A percentile compares a stretch with the other conserved stretches of the same genome.
Conservation (phyloP, 2,113 vertebrate genomes). For the Neopipo cinnamomea region DNA sequence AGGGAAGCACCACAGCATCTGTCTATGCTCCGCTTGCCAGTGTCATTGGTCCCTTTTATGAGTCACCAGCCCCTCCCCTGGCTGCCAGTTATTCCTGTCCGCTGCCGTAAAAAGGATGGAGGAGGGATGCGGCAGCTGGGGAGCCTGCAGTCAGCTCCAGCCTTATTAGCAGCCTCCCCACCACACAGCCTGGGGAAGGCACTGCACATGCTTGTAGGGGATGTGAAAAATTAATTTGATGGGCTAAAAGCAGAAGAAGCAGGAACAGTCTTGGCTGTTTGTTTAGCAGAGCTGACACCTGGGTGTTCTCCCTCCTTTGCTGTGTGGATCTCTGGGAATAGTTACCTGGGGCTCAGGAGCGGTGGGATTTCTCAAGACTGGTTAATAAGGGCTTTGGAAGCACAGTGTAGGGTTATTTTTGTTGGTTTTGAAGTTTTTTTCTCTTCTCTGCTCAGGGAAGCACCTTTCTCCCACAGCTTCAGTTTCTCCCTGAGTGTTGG, state of each 20-base stretch:
- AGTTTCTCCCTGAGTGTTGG: rapidly evolving
- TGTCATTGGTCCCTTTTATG: not conserved
- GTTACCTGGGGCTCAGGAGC: not conserved
- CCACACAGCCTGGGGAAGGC: conserved; percentile 30
- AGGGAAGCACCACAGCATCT: not conserved
- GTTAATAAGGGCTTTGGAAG: not conserved
- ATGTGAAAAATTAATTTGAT: conserved; percentile 48
- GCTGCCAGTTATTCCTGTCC: conserved; percentile 33
- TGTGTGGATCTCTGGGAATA: not conserved
- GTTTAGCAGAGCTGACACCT: not conserved
- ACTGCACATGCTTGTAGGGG: not conserved
- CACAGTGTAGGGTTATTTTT: not conserved
- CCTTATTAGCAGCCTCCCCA: conserved; percentile 43
- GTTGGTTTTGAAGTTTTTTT: not conserved
- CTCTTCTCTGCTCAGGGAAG: not conserved
- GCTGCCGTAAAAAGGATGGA: not conserved
- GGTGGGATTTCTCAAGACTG: not conserved
- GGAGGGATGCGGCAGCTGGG: conserved; percentile 38
- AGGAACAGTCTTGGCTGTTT: conserved; percentile 12
- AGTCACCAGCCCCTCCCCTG: conserved; percentile 15
- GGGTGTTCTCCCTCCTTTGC: not conserved
- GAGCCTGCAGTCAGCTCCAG: not conserved
- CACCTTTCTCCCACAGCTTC: not conserved
- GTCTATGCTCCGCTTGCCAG: not conserved
- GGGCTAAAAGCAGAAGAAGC: conserved; percentile 33